Evolutionary conservation across 1,140 invertebrate species (phyloP).

Genomic region (Druon quercuslanigerum): DNA sequence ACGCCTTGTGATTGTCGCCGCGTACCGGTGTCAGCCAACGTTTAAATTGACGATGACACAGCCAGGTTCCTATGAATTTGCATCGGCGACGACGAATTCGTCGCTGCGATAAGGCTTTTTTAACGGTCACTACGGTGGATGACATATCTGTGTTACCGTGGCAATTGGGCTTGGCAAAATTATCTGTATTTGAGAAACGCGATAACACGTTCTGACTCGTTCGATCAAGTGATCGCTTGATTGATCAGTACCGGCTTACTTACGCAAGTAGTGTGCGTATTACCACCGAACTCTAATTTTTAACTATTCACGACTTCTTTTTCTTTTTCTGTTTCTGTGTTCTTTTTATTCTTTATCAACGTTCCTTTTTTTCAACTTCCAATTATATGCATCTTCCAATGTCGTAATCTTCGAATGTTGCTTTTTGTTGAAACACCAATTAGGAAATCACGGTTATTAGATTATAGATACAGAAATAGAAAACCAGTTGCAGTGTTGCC

Average conservation of each 20-base stretch:
- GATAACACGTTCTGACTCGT: slow-evolving; percentile 13
- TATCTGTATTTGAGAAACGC: background rate
- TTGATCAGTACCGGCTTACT: background rate
- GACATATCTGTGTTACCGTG: slow-evolving; percentile 35
- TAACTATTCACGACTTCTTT: no score
- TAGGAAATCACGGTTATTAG: background rate
- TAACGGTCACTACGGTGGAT: slow-evolving; percentile 29
- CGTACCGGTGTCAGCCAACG: slow-evolving; percentile 60
- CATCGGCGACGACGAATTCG: slow-evolving; percentile 57
- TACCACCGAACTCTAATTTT: no score
- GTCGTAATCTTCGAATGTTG: slow-evolving; percentile 24
- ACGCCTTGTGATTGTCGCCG: slow-evolving; percentile 63
- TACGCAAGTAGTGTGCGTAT: no score
- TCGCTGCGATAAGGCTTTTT: slow-evolving; percentile 30
- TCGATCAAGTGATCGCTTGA: slow-evolving; percentile 15
- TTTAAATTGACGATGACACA: slow-evolving; percentile 56
- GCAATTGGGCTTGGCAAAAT: background rate
- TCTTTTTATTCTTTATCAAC: background rate
- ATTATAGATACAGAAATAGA: no score
- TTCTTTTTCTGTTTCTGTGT: background rate
- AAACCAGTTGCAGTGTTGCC: no score
- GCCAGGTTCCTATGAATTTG: slow-evolving; percentile 64
- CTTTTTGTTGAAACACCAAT: background rate
- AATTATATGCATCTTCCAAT: slow-evolving; percentile 2
- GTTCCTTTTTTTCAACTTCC: background rate